Base-by-base conservation (phyloP, 2,797 vertebrate genomes). In the Aeoliscus strigatus region DNA sequence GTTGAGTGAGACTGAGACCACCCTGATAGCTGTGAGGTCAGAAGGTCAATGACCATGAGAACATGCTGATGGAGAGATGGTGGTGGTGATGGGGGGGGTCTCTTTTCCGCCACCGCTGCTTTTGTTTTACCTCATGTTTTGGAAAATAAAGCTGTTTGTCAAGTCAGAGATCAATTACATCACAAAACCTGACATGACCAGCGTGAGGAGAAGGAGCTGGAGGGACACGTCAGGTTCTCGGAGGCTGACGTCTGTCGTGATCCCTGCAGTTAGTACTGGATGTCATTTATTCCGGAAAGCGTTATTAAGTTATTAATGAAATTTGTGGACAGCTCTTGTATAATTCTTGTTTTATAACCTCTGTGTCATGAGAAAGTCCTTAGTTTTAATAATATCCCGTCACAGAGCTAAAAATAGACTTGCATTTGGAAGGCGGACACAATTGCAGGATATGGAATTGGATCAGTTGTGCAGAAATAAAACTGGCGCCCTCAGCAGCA, bases 401-500 rank as follows among this genome's bases (percentile, higher is more conserved):
- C 27, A 47, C 43, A 37, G 16, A 51, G 49, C 50, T 83, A 82
- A 80, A 83, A 81, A 81, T 85, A 85, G 63, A n/a, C 36, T 1
- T 14, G 21, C 27, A 33, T 12, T 31, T 61, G 60, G 61, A 66
- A 54, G 55, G 21, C 41, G 17, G 43, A 63, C 59, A 84, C 83
- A 87, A 85, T 85, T 36, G 57, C 44, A 77, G 76, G 81, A 83
- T 75, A 60, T 79, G 69, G 54, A 75, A 66, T 71, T 61, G 60
- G 65, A 62, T 66, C 42, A 52, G 43, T 59, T 49, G 53, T 16
- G 74, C 51, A 58, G 58, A 67, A 80, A 71, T 71, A 42, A 57
- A 73, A 70, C n/a, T n/a, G n/a, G n/a, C n/a, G n/a, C 40, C 37
- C 55, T 6, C 18, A n/a, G n/a, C 18, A 21, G 2, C 42, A 18